Evolutionary conservation across 2,797 vertebrate genomes (phyloP).

Genomic region (Amblyraja radiata): DNA sequence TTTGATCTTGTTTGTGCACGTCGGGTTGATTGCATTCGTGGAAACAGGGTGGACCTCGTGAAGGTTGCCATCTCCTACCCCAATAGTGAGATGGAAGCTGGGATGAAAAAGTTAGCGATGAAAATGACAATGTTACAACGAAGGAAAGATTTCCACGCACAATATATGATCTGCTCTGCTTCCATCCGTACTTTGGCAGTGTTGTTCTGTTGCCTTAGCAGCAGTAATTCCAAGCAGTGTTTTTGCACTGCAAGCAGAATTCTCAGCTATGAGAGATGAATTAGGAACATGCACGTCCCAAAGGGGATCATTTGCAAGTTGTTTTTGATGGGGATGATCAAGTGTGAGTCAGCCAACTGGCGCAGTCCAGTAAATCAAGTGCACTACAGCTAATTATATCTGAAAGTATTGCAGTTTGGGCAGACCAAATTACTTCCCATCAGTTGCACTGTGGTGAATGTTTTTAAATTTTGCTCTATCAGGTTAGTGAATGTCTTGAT

Average conservation of each 20-base stretch:
- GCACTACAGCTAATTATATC: background rate
- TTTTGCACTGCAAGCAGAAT: slow-evolving; percentile 71
- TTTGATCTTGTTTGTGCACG: too few species aligned
- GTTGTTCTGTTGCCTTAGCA: slow-evolving; percentile 69
- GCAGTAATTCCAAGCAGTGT: slow-evolving; percentile 71
- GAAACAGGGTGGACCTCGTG: too few species aligned
- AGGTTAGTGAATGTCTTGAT: background rate
- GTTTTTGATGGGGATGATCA: slow-evolving; percentile 23
- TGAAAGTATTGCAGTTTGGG: background rate
- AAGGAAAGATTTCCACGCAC: background rate
- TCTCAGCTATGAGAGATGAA: slow-evolving; percentile 67
- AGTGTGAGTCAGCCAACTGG: slow-evolving; percentile 38
- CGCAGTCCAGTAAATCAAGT: background rate
- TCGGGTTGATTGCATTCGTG: too few species aligned
- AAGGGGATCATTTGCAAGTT: slow-evolving; percentile 43
- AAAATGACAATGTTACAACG: background rate
- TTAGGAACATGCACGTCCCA: slow-evolving; percentile 41
- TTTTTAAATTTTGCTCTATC: background rate
- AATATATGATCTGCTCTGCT: slow-evolving; percentile 53
- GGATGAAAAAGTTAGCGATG: background rate
- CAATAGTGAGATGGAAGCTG: too few species aligned
- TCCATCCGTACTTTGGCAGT: slow-evolving; percentile 62
- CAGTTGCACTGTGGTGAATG: background rate
- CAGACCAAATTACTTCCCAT: background rate
- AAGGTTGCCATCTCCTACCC: too few species aligned